Conservation (phyloP, 2,113 vertebrate species). For the Grallaria varia region DNA sequence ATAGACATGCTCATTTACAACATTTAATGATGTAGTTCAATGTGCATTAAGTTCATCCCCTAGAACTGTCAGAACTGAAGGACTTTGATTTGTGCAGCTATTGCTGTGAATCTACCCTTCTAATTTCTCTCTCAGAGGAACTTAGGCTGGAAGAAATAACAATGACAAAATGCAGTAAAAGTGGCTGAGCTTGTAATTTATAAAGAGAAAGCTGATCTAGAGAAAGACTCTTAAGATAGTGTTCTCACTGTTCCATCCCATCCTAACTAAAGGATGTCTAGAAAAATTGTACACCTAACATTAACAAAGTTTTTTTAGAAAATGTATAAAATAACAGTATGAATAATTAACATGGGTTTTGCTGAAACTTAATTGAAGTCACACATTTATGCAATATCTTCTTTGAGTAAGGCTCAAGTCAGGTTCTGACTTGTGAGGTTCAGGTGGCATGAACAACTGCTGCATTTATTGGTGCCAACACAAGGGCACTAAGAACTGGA, state of each 20-base stretch:
- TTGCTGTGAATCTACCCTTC: not conserved
- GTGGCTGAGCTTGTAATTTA: not conserved
- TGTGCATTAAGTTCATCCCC: not conserved
- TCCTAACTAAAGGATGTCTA: not conserved
- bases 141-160: not conserved
- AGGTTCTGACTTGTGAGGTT: not conserved
- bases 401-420: not conserved
- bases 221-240: not conserved
- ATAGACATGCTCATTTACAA: not conserved
- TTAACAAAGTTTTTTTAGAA: not conserved
- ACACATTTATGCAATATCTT: not conserved
- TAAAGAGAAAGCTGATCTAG: not conserved
- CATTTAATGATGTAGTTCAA: slow-evolving; percentile 10
- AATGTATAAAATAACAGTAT: not conserved
- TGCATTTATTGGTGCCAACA: not conserved
- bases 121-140: slow-evolving; percentile 3
- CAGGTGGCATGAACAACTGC: not conserved
- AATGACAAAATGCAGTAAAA: not conserved
- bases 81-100: not conserved
- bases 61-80: not conserved
- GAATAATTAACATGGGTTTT: not conserved
- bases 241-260: not conserved
- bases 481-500: not conserved
- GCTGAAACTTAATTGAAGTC: not conserved
- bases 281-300: not conserved